Evolutionary conservation across 23 tunicate species (phyloP), one percentile per base, ranked within the genome.

Genomic region (Ascidia mentula): DNA sequence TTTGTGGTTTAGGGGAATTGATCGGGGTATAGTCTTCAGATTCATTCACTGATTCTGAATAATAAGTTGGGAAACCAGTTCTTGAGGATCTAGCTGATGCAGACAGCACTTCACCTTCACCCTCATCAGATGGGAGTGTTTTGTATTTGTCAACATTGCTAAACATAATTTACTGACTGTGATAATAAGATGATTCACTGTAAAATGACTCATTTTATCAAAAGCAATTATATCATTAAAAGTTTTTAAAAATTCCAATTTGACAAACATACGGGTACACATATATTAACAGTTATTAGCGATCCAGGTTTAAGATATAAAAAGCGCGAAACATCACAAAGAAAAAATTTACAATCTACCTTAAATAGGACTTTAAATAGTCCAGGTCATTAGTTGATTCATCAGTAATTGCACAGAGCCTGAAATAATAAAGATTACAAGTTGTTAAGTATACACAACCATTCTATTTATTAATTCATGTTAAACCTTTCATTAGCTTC

Each of bases 351-450:
- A n/a, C n/a, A n/a, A n/a, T 70, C 31, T 74, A 86, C 90, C 75
- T 79, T 12, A 86, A 30, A 38, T 86, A 86, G 31, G 90, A 86
- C 59, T 78, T 79, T 18, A 86, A 40, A 60, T 59, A 86, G 60
- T 86, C 75, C 18, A 86, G 84, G 59, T 79, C 80, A 20, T 76
- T 72, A 6, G 53, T 15, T 9, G 30, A 40, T 17, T 76, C 33
- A 38, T 76, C 45, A 39, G 60, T 40, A 38, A 18, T 76, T n/a
- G 59, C 9, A 15, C 53, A 12, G 12, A 42, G 15, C 53, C 12
- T 42, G 53, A 42, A 42, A 42, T 15, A 42, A 15, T 42, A 9
- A 42, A 12, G 15, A 42, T 42, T 12, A 42, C 53, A 42, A 42
- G 15, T 42, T 42, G 12, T 42, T 9, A 42, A 42, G 12, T 12